These are phyloP conservation scores for Calyptomena viridis DNA, from an alignment of 2,113 vertebrate species.

Conservation along the genomic window DNA sequence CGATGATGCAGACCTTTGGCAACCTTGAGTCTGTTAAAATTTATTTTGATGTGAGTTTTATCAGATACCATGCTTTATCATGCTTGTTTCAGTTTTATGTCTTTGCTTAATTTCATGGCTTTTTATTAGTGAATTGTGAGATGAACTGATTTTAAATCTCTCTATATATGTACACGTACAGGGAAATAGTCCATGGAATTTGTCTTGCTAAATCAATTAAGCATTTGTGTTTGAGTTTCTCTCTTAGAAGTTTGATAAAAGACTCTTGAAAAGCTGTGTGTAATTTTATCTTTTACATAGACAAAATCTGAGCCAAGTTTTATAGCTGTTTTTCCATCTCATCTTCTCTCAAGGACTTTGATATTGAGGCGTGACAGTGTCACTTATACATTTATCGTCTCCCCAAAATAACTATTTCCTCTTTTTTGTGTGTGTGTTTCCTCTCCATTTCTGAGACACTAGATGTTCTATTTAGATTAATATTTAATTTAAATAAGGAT, in stretches of 20 bases:
- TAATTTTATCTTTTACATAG: neutral
- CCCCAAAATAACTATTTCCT: neutral
- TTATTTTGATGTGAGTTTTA: neutral
- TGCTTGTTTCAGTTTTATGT: neutral
- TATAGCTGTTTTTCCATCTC: neutral
- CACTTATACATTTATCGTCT: neutral
- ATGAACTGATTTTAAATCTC: neutral
- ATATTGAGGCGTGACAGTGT: neutral
- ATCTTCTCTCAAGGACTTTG: neutral
- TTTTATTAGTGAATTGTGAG: neutral
- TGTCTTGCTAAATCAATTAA: neutral
- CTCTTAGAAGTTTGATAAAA: neutral
- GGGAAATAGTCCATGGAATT: neutral
- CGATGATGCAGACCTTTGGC: neutral
- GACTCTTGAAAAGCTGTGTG: neutral
- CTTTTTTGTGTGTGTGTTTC: neutral
- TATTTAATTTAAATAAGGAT: neutral
- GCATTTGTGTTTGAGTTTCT: neutral
- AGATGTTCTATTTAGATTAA: neutral
- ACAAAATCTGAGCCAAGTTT: neutral
- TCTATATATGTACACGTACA: neutral
- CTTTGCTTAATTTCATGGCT: neutral
- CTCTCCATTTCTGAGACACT: neutral
- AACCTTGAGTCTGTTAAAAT: neutral
- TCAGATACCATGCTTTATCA: neutral